Percentiles rank a stretch among this genome's conserved stretches.
Evolutionary conservation across 2,888 invertebrate genomes (phyloP).

Genomic region (Noctua fimbriata): DNA sequence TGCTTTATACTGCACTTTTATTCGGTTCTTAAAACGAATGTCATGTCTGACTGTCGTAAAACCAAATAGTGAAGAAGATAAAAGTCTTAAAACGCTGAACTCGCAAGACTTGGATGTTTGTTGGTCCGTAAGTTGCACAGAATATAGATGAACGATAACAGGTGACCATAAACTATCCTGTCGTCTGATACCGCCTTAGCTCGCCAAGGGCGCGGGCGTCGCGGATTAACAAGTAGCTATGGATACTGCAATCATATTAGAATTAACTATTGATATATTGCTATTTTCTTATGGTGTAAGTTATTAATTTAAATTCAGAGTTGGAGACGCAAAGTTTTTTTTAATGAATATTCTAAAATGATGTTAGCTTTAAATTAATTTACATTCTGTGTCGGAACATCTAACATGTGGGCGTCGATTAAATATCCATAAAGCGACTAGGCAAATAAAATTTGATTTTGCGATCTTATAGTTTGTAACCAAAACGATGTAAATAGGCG

Average conservation of each 20-base stretch:
- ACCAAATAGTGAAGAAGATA: slow-evolving; percentile 25
- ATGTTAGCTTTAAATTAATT: slow-evolving; percentile 40
- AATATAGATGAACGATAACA: slow-evolving; percentile 84
- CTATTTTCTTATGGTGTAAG: background rate
- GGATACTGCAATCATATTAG: slow-evolving; percentile 30
- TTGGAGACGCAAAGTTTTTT: background rate
- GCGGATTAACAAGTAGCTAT: slow-evolving; percentile 51
- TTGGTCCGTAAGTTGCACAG: slow-evolving; percentile 61
- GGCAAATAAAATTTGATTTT: slow-evolving; percentile 68
- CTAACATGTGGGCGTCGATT: slow-evolving; percentile 41
- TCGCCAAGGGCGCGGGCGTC: slow-evolving; percentile 34
- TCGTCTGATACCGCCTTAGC: slow-evolving; percentile 74
- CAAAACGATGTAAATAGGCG: slow-evolving; percentile 71
- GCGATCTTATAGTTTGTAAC: slow-evolving; percentile 72
- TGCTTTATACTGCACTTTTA: slow-evolving; percentile 31
- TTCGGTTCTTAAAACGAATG: slow-evolving; percentile 16
- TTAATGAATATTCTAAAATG: slow-evolving; percentile 5
- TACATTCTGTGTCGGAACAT: slow-evolving; percentile 33
- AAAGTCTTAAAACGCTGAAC: slow-evolving; percentile 47
- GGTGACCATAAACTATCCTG: slow-evolving; percentile 83
- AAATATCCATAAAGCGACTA: slow-evolving; percentile 59
- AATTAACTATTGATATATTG: slow-evolving; percentile 2
- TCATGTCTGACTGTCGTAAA: slow-evolving; percentile 36
- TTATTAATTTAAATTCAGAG: slow-evolving; percentile 16
- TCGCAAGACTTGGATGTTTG: slow-evolving; percentile 59